Evolutionary conservation across 2,888 invertebrate genomes (phyloP).

Genomic region (Plagodis dolabraria): DNA sequence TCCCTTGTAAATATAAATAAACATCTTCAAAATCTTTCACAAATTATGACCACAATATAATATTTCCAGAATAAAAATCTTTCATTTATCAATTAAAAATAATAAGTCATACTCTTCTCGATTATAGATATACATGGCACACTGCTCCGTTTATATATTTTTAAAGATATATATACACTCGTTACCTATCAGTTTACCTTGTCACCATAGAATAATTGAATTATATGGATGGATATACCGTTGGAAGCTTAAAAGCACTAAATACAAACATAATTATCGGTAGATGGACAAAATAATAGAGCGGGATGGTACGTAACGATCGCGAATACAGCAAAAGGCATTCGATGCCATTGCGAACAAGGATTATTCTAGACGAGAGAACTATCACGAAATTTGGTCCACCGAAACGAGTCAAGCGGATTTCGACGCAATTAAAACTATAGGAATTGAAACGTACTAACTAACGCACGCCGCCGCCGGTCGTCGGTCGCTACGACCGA

Average conservation of each 20-base stretch:
- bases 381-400: conserved; percentile 75
- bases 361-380: conserved; percentile 47
- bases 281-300: conserved; percentile 55
- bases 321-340: conserved; percentile 61
- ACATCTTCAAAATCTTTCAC: conserved; percentile 81
- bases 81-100: conserved; percentile 50
- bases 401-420: conserved; percentile 63
- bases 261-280: conserved; percentile 53
- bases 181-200: conserved; percentile 80
- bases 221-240: conserved; percentile 82
- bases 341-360: conserved; percentile 60
- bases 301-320: conserved; percentile 19
- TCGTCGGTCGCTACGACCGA: conserved; percentile 22
- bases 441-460: conserved; percentile 73
- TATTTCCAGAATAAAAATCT: conserved; percentile 80
- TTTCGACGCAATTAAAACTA: conserved; percentile 55
- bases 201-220: conserved; percentile 84
- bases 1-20: conserved; percentile 77
- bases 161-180: conserved; percentile 69
- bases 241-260: conserved; percentile 80
- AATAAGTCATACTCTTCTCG: conserved; percentile 76
- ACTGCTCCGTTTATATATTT: conserved; percentile 74
- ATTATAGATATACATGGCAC: conserved; percentile 82
- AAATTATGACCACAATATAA: conserved; percentile 77
- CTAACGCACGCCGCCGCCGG: conserved; percentile 43